These are phyloP conservation scores for Labeo calbasu DNA, from an alignment of 2,797 vertebrate genomes.

Conservation along the genomic window DNA sequence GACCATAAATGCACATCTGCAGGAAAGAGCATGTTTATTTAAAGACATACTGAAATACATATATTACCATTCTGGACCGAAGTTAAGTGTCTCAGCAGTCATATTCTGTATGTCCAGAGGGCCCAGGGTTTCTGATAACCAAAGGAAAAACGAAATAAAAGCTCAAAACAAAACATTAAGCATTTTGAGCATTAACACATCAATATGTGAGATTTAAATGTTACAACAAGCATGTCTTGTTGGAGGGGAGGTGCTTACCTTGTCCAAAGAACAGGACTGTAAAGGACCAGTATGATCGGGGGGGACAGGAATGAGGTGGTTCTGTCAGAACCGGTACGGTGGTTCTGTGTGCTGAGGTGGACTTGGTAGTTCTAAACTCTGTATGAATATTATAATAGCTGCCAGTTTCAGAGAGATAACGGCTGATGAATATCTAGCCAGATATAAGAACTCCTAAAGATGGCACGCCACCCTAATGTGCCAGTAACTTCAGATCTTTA, in stretches of 20 bases:
- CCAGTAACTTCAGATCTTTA: not conserved
- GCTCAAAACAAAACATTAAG: not conserved
- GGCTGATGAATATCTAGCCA: slow-evolving; percentile 24
- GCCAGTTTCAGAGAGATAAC: slow-evolving; percentile 74
- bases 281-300: slow-evolving; percentile 71
- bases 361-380: slow-evolving; percentile 66
- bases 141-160: not conserved
- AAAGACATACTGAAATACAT: not conserved
- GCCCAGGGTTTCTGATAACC: slow-evolving; percentile 74
- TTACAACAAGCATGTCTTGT: too few species aligned
- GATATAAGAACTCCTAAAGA: slow-evolving; percentile 29
- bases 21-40: not conserved
- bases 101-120: slow-evolving; percentile 83
- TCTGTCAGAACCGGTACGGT: slow-evolving; percentile 75
- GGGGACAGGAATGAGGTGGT: slow-evolving; percentile 71
- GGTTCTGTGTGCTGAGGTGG: slow-evolving; percentile 71
- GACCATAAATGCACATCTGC: not conserved
- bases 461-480: not conserved
- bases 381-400: slow-evolving; percentile 76
- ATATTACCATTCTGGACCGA: slow-evolving; percentile 92
- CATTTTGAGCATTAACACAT: not conserved
- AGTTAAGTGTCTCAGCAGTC: slow-evolving; percentile 96
- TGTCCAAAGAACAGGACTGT: slow-evolving; percentile 81
- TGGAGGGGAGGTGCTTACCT: slow-evolving; percentile 66
- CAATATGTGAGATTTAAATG: not conserved